These are phyloP conservation scores for Leiothrix lutea DNA, from an alignment of 2,113 vertebrate genomes.

Conservation along the genomic window DNA sequence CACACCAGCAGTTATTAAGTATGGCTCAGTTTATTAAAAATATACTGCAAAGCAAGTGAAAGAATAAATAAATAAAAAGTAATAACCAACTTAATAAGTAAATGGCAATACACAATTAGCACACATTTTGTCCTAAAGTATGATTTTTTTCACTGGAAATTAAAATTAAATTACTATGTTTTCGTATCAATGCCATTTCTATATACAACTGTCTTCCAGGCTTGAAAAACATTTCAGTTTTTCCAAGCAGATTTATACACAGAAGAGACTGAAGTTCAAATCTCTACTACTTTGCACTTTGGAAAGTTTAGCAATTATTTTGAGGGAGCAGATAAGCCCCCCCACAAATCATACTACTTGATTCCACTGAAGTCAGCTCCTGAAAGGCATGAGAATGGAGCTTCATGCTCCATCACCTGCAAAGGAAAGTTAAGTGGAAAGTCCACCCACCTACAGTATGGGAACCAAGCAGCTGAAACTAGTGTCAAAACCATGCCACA, in stretches of 20 bases:
- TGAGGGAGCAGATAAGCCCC: neutral
- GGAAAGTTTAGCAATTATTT: neutral
- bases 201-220: neutral
- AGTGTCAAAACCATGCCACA: neutral
- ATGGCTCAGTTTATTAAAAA: neutral
- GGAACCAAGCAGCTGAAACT: neutral
- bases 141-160: neutral
- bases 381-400: neutral
- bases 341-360: neutral
- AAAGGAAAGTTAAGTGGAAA: neutral
- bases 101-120: neutral
- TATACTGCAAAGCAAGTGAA: neutral
- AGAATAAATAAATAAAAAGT: neutral
- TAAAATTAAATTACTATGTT: neutral
- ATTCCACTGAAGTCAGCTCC: neutral
- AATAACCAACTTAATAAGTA: neutral
- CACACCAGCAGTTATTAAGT: neutral
- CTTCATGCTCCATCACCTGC: neutral
- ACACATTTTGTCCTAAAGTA: neutral
- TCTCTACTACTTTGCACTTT: neutral
- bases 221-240: neutral
- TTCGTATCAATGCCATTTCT: neutral
- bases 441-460: fast-evolving
- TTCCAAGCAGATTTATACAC: neutral
- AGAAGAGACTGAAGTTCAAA: neutral